Conservation (phyloP, 2,113 vertebrate genomes). For the Brachyhypopomus gauderio region DNA sequence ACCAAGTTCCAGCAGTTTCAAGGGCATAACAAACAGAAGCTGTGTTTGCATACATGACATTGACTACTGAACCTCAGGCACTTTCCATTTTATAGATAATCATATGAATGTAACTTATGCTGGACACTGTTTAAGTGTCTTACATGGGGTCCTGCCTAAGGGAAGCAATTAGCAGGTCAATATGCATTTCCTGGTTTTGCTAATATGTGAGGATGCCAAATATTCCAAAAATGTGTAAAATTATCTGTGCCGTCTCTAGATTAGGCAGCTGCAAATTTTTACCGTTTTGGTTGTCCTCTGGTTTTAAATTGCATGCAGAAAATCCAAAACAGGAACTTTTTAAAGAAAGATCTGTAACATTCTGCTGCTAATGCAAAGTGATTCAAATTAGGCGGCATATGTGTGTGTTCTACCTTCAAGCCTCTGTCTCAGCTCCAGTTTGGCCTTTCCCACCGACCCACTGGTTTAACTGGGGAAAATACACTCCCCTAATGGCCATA, state of each 20-base stretch:
- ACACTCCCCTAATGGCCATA: conserved; percentile 3
- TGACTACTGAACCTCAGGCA: too few species aligned
- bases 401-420: neutral
- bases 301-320: neutral
- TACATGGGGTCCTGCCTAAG: too few species aligned
- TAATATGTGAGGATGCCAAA: too few species aligned
- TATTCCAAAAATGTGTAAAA: too few species aligned
- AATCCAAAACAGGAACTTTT: neutral
- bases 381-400: neutral
- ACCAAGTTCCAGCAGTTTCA: too few species aligned
- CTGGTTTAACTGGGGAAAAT: neutral
- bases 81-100: neutral
- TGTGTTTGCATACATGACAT: too few species aligned
- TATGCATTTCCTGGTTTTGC: neutral
- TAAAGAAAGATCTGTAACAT: neutral
- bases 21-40: too few species aligned
- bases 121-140: too few species aligned
- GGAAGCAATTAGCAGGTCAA: too few species aligned
- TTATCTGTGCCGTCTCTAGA: too few species aligned
- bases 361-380: neutral
- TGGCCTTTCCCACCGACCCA: neutral
- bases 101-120: neutral
- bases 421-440: neutral
- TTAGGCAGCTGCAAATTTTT: too few species aligned
- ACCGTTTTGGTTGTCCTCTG: too few species aligned